phyloP scores from a whole-genome alignment of 2,113 vertebrate species.

The Phrynosoma blainvillii region DNA sequence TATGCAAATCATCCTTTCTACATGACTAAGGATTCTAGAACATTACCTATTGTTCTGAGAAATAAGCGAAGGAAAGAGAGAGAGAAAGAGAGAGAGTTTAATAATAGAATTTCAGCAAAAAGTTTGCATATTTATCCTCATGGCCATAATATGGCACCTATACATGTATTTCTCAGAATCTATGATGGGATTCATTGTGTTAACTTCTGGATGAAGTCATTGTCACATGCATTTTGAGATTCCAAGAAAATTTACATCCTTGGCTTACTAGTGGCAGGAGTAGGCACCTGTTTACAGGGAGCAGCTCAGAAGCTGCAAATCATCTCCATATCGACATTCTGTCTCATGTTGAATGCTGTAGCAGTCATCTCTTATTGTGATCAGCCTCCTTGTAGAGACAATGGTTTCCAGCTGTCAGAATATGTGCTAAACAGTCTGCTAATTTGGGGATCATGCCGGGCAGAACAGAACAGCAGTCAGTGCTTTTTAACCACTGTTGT shows the following conservation, averaged over 20 bases:
- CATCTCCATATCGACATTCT: not conserved
- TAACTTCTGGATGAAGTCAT: not conserved
- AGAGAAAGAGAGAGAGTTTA: not conserved
- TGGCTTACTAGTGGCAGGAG: constrained; percentile 6
- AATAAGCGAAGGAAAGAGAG: not conserved
- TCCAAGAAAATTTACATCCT: not conserved
- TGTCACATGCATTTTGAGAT: not conserved
- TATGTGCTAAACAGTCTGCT: constrained; percentile 14
- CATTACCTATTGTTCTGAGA: not conserved
- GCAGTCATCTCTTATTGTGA: constrained; percentile 30
- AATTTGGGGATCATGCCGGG: constrained; percentile 9
- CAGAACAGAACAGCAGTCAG: constrained; percentile 33
- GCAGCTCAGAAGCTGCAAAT: not conserved
- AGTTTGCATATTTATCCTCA: not conserved
- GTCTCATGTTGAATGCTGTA: constrained; percentile 30
- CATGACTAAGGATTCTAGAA: not conserved
- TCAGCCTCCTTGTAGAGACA: constrained; percentile 28
- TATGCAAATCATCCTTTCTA: not conserved
- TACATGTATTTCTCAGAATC: not conserved
- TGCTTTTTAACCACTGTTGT: not conserved
- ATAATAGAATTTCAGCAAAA: not conserved
- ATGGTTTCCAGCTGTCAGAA: constrained; percentile 18
- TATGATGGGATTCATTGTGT: too few species aligned
- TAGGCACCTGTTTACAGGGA: constrained; percentile 6
- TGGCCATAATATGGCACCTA: rapidly evolving